phyloP scores from a whole-genome alignment of 2,888 invertebrate genomes.

The Stenotaenia linearis region DNA sequence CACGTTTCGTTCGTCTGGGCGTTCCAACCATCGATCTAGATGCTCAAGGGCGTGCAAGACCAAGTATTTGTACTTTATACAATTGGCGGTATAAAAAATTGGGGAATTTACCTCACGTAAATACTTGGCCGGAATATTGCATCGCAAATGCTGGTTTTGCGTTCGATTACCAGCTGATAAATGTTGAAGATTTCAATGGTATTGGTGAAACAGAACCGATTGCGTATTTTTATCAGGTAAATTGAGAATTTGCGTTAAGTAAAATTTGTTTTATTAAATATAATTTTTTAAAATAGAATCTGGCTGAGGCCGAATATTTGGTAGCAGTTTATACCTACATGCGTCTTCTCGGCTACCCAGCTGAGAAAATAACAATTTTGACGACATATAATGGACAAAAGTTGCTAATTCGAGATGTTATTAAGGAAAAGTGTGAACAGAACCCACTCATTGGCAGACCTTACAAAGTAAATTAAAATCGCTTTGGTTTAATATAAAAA shows the following conservation, averaged over 20 bases:
- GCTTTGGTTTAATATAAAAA: neutral
- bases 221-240: conserved; percentile 94
- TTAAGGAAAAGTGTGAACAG: conserved; percentile 79
- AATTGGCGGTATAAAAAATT: conserved; percentile 94
- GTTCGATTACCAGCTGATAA: conserved; percentile 89
- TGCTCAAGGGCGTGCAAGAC: conserved; percentile 90
- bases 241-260: neutral
- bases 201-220: conserved; percentile 96
- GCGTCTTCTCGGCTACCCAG: conserved; percentile 93
- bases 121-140: conserved; percentile 74
- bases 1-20: conserved; percentile 88
- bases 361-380: conserved; percentile 91
- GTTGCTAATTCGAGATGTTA: conserved; percentile 91
- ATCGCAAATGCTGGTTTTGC: conserved; percentile 87
- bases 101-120: conserved; percentile 88
- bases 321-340: conserved; percentile 98
- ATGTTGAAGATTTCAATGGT: conserved; percentile 94
- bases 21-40: conserved; percentile 97
- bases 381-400: conserved; percentile 99
- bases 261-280: conserved; percentile 37
- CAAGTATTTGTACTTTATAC: conserved; percentile 86
- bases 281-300: conserved; percentile 54
- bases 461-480: conserved; percentile 60
- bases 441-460: conserved; percentile 93
- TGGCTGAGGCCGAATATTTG: conserved; percentile 74